These are phyloP conservation scores for Chaetodon auriga DNA, from an alignment of 2,113 vertebrate genomes.

Conservation along the genomic window DNA sequence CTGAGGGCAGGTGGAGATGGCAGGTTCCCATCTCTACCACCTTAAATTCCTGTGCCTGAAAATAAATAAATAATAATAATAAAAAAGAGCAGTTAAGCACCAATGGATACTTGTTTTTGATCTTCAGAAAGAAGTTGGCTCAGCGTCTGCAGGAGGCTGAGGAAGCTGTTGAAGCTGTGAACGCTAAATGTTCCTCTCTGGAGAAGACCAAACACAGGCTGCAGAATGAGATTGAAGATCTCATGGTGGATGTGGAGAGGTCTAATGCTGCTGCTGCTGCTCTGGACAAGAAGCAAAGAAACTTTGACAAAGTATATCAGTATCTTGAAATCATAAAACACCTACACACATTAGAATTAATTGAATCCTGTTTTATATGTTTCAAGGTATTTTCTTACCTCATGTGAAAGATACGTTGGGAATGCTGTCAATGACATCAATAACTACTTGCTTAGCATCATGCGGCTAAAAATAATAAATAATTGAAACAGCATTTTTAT, in stretches of 20 bases:
- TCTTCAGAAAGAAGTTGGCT: constrained; percentile 91
- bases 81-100: not conserved
- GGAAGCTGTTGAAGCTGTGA: constrained; percentile 91
- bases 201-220: constrained; percentile 95
- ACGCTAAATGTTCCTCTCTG: constrained; percentile 92
- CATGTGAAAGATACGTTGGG: too few species aligned
- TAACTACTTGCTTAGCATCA: too few species aligned
- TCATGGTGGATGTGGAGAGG: constrained; percentile 91
- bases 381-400: too few species aligned
- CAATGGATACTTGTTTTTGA: not conserved
- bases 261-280: constrained; percentile 85
- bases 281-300: constrained; percentile 94
- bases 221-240: constrained; percentile 94
- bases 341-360: not conserved
- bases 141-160: constrained; percentile 90
- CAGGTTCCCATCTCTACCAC: too few species aligned
- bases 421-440: too few species aligned
- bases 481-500: not conserved
- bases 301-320: constrained; percentile 89
- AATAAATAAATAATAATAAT: constrained; percentile 10
- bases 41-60: not conserved
- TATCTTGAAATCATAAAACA: not conserved
- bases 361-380: too few species aligned
- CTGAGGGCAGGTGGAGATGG: too few species aligned
- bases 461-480: too few species aligned